A percentile compares a stretch with the other conserved stretches of the same genome.
These are phyloP conservation scores for Bombus confusus DNA, from an alignment of 1,140 invertebrate species.

Conservation along the genomic window DNA sequence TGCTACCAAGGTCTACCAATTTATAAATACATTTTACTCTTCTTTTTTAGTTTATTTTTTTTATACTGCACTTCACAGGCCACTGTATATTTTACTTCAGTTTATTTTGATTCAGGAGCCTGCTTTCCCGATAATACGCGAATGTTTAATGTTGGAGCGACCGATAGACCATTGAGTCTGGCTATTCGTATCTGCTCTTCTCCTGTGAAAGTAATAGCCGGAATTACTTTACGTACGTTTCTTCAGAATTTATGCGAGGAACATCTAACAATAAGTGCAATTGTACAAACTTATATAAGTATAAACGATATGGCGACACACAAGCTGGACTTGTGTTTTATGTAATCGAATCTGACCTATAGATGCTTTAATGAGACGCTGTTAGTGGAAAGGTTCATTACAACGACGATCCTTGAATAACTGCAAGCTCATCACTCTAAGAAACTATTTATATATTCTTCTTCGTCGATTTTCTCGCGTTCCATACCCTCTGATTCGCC, in stretches of 20 bases:
- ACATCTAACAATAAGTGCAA: background rate
- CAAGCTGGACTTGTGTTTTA: constrained; percentile 34
- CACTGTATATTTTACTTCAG: background rate
- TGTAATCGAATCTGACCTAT: constrained; percentile 26
- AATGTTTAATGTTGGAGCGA: too few species aligned
- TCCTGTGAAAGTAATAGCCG: too few species aligned
- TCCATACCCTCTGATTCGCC: background rate
- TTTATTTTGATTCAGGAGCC: background rate
- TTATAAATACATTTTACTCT: background rate
- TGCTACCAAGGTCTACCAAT: too few species aligned
- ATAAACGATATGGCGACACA: constrained; percentile 1
- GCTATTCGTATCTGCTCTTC: too few species aligned
- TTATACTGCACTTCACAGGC: background rate
- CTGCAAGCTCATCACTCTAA: background rate
- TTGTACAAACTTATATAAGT: background rate
- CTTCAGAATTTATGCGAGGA: too few species aligned
- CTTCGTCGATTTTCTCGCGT: too few species aligned
- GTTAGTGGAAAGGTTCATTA: constrained; percentile 7
- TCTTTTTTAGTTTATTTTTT: background rate
- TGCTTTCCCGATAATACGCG: too few species aligned
- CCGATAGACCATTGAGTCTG: too few species aligned
- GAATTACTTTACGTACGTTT: too few species aligned
- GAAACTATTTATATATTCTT: background rate
- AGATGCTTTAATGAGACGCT: background rate
- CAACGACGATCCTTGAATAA: constrained; percentile 13